These are phyloP conservation scores for Steinernema feltiae DNA, from an alignment of 1,140 invertebrate species.

Conservation along the genomic window DNA sequence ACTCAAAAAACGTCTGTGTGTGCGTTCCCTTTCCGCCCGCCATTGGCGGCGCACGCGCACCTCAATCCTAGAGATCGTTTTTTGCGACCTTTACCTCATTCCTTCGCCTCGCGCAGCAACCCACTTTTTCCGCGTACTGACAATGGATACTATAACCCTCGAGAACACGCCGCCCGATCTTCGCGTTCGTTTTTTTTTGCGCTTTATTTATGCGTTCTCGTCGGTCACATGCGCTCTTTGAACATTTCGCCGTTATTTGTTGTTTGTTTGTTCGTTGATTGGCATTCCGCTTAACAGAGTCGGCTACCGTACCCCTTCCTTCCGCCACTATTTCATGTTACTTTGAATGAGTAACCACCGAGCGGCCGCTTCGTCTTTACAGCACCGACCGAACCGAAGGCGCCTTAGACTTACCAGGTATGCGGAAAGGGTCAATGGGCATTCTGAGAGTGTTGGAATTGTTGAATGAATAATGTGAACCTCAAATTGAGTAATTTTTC, in stretches of 20 bases:
- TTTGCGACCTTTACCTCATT: slow-evolving; percentile 15
- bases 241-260: neutral
- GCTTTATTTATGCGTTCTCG: neutral
- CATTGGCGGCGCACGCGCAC: slow-evolving; percentile 9
- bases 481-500: no score
- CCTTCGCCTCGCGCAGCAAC: neutral
- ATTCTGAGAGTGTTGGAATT: no score
- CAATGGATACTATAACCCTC: neutral
- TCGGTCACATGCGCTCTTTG: neutral
- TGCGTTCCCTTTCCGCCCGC: slow-evolving; percentile 13
- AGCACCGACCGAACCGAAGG: neutral
- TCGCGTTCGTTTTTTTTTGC: neutral
- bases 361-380: neutral
- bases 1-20: slow-evolving; percentile 15
- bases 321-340: neutral
- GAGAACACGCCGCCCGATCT: neutral
- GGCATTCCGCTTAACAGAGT: neutral
- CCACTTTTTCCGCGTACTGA: neutral
- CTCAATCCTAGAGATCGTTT: slow-evolving; percentile 15
- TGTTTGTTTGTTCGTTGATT: slow-evolving; percentile 3
- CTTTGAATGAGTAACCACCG: neutral
- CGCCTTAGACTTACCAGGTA: neutral
- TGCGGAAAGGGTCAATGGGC: no score
- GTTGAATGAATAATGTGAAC: no score
- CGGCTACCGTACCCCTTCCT: neutral